These are phyloP conservation scores for Theristus sp. DNA, from an alignment of 2,888 invertebrate genomes.

Conservation along the genomic window DNA sequence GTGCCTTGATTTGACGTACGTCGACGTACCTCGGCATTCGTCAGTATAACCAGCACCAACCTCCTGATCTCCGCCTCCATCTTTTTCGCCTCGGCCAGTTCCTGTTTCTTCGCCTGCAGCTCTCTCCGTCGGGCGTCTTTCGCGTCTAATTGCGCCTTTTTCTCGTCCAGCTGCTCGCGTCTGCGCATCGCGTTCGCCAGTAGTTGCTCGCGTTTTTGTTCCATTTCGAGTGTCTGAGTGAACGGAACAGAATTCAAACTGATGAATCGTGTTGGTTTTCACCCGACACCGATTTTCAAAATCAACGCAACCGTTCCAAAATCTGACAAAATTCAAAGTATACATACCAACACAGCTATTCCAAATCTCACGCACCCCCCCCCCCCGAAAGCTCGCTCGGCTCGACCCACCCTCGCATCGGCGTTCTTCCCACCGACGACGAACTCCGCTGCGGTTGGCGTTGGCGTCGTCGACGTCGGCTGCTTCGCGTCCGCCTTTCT, in stretches of 20 bases:
- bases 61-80: neutral
- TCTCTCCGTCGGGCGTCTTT: neutral
- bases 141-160: neutral
- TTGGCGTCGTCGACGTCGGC: no score
- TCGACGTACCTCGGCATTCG: no score
- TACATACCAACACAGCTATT: no score
- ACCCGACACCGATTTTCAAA: no score
- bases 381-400: neutral
- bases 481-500: neutral
- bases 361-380: no score
- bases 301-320: no score
- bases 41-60: no score
- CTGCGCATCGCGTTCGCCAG: neutral
- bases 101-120: neutral
- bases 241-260: neutral
- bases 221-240: slow-evolving; percentile 1
- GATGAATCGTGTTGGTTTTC: no score
- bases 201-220: slow-evolving; percentile 1
- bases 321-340: no score
- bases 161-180: neutral
- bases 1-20: no score
- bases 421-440: neutral
- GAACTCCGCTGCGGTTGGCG: no score
- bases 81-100: neutral
- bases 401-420: neutral